These are phyloP conservation scores for Eptesicus fuscus DNA, from an alignment of 2,113 vertebrate genomes.

Conservation along the genomic window DNA sequence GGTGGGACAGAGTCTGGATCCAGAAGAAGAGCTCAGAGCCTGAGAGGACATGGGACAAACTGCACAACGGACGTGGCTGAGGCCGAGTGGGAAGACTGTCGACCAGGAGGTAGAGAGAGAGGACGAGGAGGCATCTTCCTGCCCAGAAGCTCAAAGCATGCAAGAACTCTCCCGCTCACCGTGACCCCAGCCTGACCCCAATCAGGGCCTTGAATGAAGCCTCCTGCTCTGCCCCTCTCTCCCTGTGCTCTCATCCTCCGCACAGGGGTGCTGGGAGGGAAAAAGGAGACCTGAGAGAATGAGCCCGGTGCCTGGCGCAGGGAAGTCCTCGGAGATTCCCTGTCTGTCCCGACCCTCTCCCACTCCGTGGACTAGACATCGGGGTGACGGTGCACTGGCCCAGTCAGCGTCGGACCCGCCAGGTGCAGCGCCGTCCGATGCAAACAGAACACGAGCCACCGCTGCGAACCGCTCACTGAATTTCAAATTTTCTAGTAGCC, in stretches of 20 bases:
- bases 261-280: not conserved
- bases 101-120: not conserved
- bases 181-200: not conserved
- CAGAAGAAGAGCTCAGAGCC: not conserved
- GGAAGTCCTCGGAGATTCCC: not conserved
- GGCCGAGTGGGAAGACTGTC: not conserved
- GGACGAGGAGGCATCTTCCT: too few species aligned
- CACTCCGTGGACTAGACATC: not conserved
- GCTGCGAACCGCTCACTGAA: not conserved
- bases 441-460: accelerated
- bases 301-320: not conserved
- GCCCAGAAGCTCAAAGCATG: not conserved
- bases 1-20: not conserved
- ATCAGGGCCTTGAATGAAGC: not conserved
- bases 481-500: not conserved
- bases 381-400: not conserved
- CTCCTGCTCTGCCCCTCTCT: too few species aligned
- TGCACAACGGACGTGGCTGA: not conserved
- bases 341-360: not conserved
- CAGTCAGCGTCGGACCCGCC: not conserved
- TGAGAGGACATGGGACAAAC: not conserved
- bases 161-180: too few species aligned
- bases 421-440: accelerated
- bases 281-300: not conserved
- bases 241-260: not conserved